Evolutionary conservation across 2,888 invertebrate species (phyloP).

Genomic region (Acronicta alni): DNA sequence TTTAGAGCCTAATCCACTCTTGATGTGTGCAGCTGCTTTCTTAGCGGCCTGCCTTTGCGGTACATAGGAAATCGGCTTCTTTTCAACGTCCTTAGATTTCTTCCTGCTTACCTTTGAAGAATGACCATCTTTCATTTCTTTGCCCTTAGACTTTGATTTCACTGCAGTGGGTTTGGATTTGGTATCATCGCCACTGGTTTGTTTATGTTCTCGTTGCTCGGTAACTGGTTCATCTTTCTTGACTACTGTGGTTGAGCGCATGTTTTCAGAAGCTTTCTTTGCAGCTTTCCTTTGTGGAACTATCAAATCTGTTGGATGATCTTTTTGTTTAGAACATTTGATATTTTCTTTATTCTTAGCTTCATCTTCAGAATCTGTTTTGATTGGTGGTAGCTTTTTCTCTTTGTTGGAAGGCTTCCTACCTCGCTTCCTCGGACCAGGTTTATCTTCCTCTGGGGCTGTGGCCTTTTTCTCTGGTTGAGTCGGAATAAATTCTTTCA

Average conservation of each 20-base stretch:
- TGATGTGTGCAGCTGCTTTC: constrained; percentile 96
- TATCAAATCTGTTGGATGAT: constrained; percentile 94
- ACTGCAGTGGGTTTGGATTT: constrained; percentile 68
- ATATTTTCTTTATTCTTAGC: constrained; percentile 86
- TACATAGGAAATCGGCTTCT: constrained; percentile 94
- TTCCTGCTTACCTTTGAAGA: constrained; percentile 83
- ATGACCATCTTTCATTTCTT: constrained; percentile 77
- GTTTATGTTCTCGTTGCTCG: constrained; percentile 66
- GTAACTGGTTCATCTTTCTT: constrained; percentile 78
- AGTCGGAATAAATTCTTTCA: constrained; percentile 93
- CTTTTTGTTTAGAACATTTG: constrained; percentile 84
- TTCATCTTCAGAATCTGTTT: constrained; percentile 81
- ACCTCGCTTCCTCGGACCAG: constrained; percentile 81
- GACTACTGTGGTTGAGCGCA: constrained; percentile 91
- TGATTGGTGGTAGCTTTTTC: constrained; percentile 70
- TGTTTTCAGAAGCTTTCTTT: constrained; percentile 96
- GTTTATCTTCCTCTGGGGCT: constrained; percentile 70
- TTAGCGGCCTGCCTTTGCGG: constrained; percentile 97
- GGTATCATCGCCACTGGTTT: constrained; percentile 73
- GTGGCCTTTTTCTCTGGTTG: constrained; percentile 76
- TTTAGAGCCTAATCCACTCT: constrained; percentile 92
- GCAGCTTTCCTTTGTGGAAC: constrained; percentile 97
- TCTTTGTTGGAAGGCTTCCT: constrained; percentile 85
- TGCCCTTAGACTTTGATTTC: constrained; percentile 83
- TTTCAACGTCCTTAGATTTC: constrained; percentile 89